These are phyloP conservation scores for Megathymus violae DNA, from an alignment of 1,140 invertebrate genomes.

Conservation along the genomic window DNA sequence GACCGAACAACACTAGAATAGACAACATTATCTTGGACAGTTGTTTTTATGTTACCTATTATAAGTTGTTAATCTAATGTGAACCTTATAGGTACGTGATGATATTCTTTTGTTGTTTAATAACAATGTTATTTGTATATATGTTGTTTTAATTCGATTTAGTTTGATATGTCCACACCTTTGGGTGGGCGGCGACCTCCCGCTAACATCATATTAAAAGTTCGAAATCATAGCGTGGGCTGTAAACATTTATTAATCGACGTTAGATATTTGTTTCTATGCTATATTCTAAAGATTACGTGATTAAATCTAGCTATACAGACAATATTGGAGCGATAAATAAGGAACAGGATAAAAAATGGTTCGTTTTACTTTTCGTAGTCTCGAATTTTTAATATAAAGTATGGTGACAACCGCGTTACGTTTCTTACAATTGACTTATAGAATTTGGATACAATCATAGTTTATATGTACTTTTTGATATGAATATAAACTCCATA, in stretches of 20 bases:
- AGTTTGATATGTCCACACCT: slow-evolving; percentile 73
- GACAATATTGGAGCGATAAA: slow-evolving; percentile 32
- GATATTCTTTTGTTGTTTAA: slow-evolving; percentile 22
- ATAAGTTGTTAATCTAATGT: slow-evolving; percentile 23
- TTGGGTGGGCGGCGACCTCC: slow-evolving; percentile 74
- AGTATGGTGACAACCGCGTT: slow-evolving; percentile 1
- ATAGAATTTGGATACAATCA: too few species aligned
- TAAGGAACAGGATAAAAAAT: slow-evolving; percentile 14
- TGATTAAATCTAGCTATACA: slow-evolving; percentile 48
- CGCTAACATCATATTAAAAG: slow-evolving; percentile 68
- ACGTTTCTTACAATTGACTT: too few species aligned
- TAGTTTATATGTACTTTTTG: too few species aligned
- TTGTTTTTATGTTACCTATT: background rate
- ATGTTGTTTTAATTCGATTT: slow-evolving; percentile 69
- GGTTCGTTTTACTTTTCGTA: slow-evolving; percentile 2
- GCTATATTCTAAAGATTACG: slow-evolving; percentile 59
- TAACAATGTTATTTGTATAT: slow-evolving; percentile 16
- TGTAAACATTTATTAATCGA: slow-evolving; percentile 72
- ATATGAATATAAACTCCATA: too few species aligned
- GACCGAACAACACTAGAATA: slow-evolving; percentile 9
- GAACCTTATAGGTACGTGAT: slow-evolving; percentile 33
- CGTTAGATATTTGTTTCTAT: slow-evolving; percentile 65
- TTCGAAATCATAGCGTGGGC: slow-evolving; percentile 62
- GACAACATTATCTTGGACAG: slow-evolving; percentile 13
- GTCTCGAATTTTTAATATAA: background rate